Base-by-base conservation (phyloP, 2,888 invertebrate species). In the Drosophila picticornis region DNA sequence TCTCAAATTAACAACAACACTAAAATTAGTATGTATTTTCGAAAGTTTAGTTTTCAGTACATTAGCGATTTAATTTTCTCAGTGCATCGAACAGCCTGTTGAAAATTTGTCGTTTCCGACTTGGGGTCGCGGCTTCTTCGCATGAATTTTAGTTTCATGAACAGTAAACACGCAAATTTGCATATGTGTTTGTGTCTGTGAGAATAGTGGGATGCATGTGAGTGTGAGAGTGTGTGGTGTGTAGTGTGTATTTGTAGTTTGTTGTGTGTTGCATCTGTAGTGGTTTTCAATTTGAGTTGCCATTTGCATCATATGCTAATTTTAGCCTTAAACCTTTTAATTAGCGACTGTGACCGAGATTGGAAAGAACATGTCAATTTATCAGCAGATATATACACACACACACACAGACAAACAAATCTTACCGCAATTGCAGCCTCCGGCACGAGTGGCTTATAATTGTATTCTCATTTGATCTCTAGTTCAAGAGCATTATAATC, bases 301-400 rank as follows among this genome's bases (percentile, higher is more conserved):
- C 72, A 61, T 77, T 77, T 80, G 77, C 68, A 69, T 64, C 68
- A 72, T 86, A 88, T 88, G 87, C 90, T 86, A 88, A 88, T 88
- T 86, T 90, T 80, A 84, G 84, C 87, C 89, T 82, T 90, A 90
- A 88, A 86, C 87, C 89, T 90, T 88, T 90, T 88, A 88, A 88
- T 88, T 88, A 88, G 87, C 78, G 82, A 88, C 90, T 88, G 57
- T 86, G 87, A 84, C 87, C 87, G 87, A 88, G 90, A 90, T 88
- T 88, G 75, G 64, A 56, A 56, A 69, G 71, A 78, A 76, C 73
- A 73, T 69, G 75, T 75, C 80, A 77, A 90, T 81, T 81, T 75
- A 83, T 73, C 61, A 65, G 55, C 34, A 60, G 32, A 57, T 29
- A 34, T 25, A 52, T 13, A 43, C 3, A 55, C 46, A 58, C 13